These are phyloP conservation scores for Chionomys nivalis DNA, from an alignment of 2,113 vertebrate species.

Conservation along the genomic window DNA sequence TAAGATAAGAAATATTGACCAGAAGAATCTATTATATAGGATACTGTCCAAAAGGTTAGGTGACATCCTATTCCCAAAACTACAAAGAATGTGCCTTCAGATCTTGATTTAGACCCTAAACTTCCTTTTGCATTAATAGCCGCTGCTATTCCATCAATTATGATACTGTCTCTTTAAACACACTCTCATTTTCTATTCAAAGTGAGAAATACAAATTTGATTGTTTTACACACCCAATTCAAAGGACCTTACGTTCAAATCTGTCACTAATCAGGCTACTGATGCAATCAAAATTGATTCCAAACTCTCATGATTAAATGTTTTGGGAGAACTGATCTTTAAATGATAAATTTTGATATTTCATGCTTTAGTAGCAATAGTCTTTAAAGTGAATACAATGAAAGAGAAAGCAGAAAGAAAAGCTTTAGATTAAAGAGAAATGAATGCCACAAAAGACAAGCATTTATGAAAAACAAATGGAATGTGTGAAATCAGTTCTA, in stretches of 20 bases:
- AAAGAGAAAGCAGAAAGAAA: not conserved
- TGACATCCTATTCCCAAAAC: not conserved
- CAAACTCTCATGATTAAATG: not conserved
- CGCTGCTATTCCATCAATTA: not conserved
- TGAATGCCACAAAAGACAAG: not conserved
- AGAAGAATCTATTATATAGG: not conserved
- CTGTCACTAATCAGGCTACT: not conserved
- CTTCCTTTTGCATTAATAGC: slow-evolving; percentile 47
- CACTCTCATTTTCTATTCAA: not conserved
- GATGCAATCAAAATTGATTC: not conserved
- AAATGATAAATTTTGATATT: not conserved
- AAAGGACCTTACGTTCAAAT: not conserved
- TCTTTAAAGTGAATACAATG: not conserved
- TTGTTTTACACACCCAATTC: slow-evolving; percentile 1
- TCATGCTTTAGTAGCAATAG: not conserved
- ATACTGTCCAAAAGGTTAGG: not conserved
- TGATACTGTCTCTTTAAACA: not conserved
- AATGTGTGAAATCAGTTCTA: not conserved
- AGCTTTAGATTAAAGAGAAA: not conserved
- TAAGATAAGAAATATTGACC: slow-evolving; percentile 45
- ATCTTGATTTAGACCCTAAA: not conserved
- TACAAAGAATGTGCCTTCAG: slow-evolving; percentile 19
- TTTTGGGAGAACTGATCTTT: not conserved
- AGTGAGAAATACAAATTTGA: slow-evolving; percentile 2
- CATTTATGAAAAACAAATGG: not conserved